Percentiles rank a stretch among this genome's conserved stretches.
Conservation (phyloP, 2,113 vertebrate species). For the Ciconia stormi region DNA sequence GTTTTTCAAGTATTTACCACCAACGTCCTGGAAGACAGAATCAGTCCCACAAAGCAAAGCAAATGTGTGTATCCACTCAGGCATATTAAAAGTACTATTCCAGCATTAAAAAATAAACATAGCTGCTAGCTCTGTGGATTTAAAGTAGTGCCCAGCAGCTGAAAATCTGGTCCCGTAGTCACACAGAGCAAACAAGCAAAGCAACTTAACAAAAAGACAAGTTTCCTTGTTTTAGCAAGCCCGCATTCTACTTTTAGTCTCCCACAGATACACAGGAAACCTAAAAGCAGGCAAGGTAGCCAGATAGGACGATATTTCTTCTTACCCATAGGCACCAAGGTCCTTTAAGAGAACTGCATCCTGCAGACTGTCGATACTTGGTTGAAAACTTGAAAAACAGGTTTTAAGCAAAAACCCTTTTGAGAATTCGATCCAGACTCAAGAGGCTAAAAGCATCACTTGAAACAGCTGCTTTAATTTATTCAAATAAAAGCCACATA, state of each 20-base stretch:
- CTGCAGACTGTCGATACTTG: background rate
- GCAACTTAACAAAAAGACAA: background rate
- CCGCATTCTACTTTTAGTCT: background rate
- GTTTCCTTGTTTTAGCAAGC: background rate
- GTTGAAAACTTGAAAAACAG: conserved; percentile 67
- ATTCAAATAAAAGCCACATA: conserved; percentile 50
- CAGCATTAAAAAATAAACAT: background rate
- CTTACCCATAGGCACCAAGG: conserved; percentile 60
- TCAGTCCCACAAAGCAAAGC: background rate
- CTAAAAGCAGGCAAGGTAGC: background rate
- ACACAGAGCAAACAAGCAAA: background rate
- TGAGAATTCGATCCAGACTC: conserved; percentile 53
- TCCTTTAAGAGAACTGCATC: conserved; percentile 42
- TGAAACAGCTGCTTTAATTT: conserved; percentile 31
- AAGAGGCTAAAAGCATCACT: conserved; percentile 52
- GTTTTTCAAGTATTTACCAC: background rate
- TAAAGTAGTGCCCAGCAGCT: background rate
- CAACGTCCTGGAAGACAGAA: background rate
- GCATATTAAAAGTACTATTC: conserved; percentile 11
- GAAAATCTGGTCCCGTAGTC: background rate
- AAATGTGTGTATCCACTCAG: background rate
- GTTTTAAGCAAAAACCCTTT: conserved; percentile 64
- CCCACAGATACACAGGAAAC: background rate
- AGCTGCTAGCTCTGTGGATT: background rate
- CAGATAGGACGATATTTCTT: background rate